These are phyloP conservation scores for Urosaurus nigricauda DNA, from an alignment of 2,797 vertebrate genomes.

Conservation along the genomic window DNA sequence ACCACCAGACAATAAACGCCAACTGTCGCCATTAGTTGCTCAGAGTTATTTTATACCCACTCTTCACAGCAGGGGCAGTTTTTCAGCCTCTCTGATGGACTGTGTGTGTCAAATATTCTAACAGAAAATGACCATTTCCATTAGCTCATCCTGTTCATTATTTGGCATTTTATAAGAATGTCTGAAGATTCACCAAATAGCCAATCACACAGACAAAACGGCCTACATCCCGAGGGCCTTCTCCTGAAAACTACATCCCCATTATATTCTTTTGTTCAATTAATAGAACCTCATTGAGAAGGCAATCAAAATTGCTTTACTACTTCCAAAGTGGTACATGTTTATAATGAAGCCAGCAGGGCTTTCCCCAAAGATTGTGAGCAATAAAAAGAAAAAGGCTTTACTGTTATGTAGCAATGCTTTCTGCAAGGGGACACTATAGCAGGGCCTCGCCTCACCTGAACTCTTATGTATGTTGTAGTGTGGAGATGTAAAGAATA, in stretches of 20 bases:
- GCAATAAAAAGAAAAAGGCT: slow-evolving; percentile 38
- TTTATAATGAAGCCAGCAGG: background rate
- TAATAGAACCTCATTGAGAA: slow-evolving; percentile 49
- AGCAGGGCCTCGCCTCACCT: background rate
- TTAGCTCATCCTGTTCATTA: slow-evolving; percentile 8
- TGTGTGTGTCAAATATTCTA: background rate
- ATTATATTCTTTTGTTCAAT: slow-evolving; percentile 31
- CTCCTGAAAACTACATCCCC: slow-evolving; percentile 34
- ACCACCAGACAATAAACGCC: background rate
- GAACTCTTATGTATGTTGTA: background rate
- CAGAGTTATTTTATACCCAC: background rate
- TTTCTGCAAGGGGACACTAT: background rate
- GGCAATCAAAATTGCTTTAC: slow-evolving; percentile 61
- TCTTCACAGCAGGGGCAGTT: background rate
- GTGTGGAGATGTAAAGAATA: too few relatives aligned
- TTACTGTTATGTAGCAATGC: slow-evolving; percentile 8
- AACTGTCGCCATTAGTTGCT: background rate
- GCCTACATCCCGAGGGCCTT: slow-evolving; percentile 21
- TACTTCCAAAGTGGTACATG: background rate
- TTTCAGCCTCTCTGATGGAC: background rate
- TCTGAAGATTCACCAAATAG: slow-evolving; percentile 18
- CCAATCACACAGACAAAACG: slow-evolving; percentile 36
- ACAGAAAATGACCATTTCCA: background rate
- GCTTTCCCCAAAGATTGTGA: background rate
- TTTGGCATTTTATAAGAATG: slow-evolving; percentile 37